Percentiles rank a stretch among this genome's conserved stretches.
Evolutionary conservation across 2,113 vertebrate species (phyloP).

Genomic region (Chlamydotis undulata): DNA sequence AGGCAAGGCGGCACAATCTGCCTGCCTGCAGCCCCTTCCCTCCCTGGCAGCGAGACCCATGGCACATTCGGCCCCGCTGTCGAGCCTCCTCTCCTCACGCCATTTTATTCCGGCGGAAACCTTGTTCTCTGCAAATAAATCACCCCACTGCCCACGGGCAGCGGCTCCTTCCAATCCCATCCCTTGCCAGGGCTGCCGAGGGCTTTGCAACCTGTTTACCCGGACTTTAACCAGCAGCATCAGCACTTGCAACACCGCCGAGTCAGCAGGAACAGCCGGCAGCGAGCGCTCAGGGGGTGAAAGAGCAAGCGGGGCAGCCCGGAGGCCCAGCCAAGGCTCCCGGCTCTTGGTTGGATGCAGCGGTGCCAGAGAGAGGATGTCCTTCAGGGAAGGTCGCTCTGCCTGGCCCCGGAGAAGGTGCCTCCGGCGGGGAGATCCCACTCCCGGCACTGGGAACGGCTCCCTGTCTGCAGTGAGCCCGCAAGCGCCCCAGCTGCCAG

Average conservation of each 20-base stretch:
- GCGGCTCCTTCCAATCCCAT: neutral
- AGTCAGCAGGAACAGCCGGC: slow-evolving; percentile 1
- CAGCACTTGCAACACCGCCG: neutral
- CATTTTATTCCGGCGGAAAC: neutral
- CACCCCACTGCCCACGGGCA: neutral
- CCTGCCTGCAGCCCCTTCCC: neutral
- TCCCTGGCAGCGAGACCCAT: neutral
- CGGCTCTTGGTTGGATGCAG: neutral
- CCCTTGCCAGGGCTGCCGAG: neutral
- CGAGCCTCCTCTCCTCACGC: neutral
- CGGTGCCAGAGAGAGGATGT: neutral
- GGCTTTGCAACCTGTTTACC: slow-evolving; percentile 53
- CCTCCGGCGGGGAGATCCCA: fast-evolving
- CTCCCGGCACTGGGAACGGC: neutral
- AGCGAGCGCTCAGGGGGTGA: neutral
- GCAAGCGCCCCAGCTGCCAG: neutral
- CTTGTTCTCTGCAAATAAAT: neutral
- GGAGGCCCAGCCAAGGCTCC: neutral
- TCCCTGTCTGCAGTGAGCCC: neutral
- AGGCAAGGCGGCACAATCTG: neutral
- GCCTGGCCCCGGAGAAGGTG: neutral
- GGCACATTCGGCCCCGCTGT: neutral
- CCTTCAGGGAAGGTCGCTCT: slow-evolving; percentile 8
- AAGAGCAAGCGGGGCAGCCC: neutral
- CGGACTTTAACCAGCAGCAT: slow-evolving; percentile 43